Evolutionary conservation across 1,140 invertebrate species (phyloP).

Genomic region (Nasonia vitripennis): DNA sequence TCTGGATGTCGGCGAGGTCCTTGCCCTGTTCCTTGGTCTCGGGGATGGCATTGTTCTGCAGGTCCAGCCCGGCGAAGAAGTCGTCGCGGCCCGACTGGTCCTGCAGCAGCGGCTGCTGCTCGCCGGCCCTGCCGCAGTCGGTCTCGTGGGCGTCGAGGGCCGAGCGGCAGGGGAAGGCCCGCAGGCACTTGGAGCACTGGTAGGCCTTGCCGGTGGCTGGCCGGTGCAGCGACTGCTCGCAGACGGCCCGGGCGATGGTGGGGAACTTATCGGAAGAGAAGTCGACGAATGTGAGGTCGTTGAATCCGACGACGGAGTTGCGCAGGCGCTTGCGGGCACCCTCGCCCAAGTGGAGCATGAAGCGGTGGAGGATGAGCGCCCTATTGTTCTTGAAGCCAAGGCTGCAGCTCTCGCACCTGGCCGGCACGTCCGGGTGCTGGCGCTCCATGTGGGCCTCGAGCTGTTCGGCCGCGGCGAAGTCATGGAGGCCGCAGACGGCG

Average conservation of each 20-base stretch:
- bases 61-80: conserved; percentile 87
- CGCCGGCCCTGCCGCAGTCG: conserved; percentile 71
- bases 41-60: conserved; percentile 80
- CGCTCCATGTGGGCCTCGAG: conserved; percentile 83
- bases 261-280: conserved; percentile 87
- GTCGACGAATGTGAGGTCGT: conserved; percentile 86
- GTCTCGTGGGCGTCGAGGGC: conserved; percentile 82
- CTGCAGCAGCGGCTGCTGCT: conserved; percentile 62
- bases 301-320: conserved; percentile 78
- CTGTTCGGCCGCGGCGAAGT: conserved; percentile 77
- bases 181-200: conserved; percentile 82
- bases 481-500: conserved; percentile 78
- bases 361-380: conserved; percentile 81
- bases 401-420: conserved; percentile 83
- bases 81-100: conserved; percentile 81
- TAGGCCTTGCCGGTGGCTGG: conserved; percentile 79
- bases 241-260: conserved; percentile 83
- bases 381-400: conserved; percentile 82
- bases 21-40: conserved; percentile 74
- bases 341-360: conserved; percentile 74
- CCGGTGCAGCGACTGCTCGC: conserved; percentile 82
- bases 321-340: conserved; percentile 51
- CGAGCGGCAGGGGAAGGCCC: conserved; percentile 84
- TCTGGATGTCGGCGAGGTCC: conserved; percentile 89
- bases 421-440: conserved; percentile 78